These are phyloP conservation scores for Microcebus jonahi DNA, from an alignment of 2,113 vertebrate species.

Conservation along the genomic window DNA sequence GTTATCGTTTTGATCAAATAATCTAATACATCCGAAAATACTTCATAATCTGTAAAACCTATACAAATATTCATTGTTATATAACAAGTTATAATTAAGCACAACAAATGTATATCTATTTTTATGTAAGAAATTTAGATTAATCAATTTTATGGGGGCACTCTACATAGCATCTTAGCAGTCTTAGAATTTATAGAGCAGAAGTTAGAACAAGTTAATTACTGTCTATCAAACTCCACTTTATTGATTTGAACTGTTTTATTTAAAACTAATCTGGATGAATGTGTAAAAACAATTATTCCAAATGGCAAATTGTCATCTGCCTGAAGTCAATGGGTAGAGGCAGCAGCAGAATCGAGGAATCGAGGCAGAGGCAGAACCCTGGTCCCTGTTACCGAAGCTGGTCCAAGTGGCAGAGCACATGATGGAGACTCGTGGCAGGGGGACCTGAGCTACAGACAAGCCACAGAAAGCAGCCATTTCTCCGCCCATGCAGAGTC, in stretches of 20 bases:
- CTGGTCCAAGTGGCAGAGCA: accelerated
- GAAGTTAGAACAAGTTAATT: not conserved
- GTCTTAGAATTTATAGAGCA: not conserved
- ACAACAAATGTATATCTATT: not conserved
- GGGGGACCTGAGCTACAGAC: not conserved
- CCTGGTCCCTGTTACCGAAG: not conserved
- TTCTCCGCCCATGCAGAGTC: not conserved
- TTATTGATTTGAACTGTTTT: not conserved
- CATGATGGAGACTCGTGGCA: not conserved
- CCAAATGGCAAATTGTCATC: not conserved
- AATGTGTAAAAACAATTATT: not conserved
- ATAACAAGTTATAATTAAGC: not conserved
- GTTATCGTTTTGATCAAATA: slow-evolving; percentile 25
- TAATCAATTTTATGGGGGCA: not conserved
- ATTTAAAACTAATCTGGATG: slow-evolving; percentile 15
- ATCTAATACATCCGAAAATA: slow-evolving; percentile 11
- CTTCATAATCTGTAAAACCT: not conserved
- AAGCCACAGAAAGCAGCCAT: not conserved
- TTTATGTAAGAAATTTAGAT: slow-evolving; percentile 19
- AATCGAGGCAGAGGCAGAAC: not conserved
- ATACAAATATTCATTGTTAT: not conserved
- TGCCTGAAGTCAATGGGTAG: not conserved
- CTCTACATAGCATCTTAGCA: not conserved
- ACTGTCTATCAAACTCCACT: not conserved
- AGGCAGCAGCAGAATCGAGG: not conserved